Conservation (phyloP, 1,140 invertebrate species). For the Drosophila guanche region DNA sequence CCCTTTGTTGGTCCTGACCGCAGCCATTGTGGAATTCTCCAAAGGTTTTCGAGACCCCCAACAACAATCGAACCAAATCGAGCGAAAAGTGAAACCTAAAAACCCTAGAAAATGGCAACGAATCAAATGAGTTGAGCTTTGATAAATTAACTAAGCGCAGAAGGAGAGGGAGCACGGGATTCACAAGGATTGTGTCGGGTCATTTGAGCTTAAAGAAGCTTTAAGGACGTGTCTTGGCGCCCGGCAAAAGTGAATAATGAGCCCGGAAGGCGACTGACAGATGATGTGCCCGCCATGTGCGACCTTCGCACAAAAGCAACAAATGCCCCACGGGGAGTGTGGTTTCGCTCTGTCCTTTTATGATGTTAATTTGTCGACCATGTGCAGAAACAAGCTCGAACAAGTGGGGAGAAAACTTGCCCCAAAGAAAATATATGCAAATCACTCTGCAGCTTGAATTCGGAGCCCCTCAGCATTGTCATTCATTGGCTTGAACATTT, state of each 20-base stretch:
- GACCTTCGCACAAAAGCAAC: constrained; percentile 38
- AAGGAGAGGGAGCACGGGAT: not conserved
- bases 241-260: constrained; percentile 50
- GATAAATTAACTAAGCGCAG: constrained; percentile 45
- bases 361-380: constrained; percentile 53
- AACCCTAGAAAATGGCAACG: constrained; percentile 6
- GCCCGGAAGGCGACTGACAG: constrained; percentile 23
- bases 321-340: constrained; percentile 19
- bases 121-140: constrained; percentile 44
- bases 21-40: constrained; percentile 1
- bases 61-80: not conserved
- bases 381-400: constrained; percentile 28
- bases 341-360: constrained; percentile 5
- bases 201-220: constrained; percentile 21
- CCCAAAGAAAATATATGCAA: constrained; percentile 56
- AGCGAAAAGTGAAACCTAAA: constrained; percentile 8
- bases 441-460: constrained; percentile 31
- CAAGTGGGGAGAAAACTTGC: constrained; percentile 21
- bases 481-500: constrained; percentile 10
- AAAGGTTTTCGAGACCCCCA: constrained; percentile 5
- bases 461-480: not conserved
- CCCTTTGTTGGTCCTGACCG: not conserved
- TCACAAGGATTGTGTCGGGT: too few relatives aligned
- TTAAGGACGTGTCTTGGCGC: constrained; percentile 19
- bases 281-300: constrained; percentile 24